Conservation (phyloP, 2,888 invertebrate species). For the Macrosoma leucophasiata region DNA sequence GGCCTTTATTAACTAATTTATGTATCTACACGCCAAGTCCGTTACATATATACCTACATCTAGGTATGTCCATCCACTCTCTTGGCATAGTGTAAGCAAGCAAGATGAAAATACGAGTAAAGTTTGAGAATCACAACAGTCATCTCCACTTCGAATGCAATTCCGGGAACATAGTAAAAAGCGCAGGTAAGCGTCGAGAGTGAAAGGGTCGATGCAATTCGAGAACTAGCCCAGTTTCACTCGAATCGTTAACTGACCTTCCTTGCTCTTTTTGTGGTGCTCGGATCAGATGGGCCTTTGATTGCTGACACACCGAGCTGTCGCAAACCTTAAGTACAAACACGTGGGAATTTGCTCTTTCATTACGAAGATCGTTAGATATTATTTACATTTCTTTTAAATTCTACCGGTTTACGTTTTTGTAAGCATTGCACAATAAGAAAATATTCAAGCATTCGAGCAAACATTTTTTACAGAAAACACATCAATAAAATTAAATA, state of each 20-base stretch:
- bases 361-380: slow-evolving; percentile 40
- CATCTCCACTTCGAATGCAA: slow-evolving; percentile 34
- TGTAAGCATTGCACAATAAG: no score
- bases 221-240: slow-evolving; percentile 67
- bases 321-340: slow-evolving; percentile 57
- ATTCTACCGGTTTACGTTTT: no score
- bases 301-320: slow-evolving; percentile 38
- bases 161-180: slow-evolving; percentile 67
- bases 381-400: slow-evolving; percentile 64
- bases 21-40: no score
- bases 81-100: no score
- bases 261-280: slow-evolving; percentile 52
- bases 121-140: slow-evolving; percentile 45
- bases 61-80: no score
- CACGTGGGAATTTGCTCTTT: slow-evolving; percentile 64
- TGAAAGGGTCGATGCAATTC: slow-evolving; percentile 74
- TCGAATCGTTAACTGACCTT: slow-evolving; percentile 54
- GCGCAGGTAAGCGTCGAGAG: slow-evolving; percentile 71
- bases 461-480: no score
- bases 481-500: no score
- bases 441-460: no score
- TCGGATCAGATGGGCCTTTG: slow-evolving; percentile 54
- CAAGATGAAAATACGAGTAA: no score
- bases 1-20: no score
- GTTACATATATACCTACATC: no score